phyloP scores from a whole-genome alignment of 2,113 vertebrate genomes.

The Hippocampus barbouri region DNA sequence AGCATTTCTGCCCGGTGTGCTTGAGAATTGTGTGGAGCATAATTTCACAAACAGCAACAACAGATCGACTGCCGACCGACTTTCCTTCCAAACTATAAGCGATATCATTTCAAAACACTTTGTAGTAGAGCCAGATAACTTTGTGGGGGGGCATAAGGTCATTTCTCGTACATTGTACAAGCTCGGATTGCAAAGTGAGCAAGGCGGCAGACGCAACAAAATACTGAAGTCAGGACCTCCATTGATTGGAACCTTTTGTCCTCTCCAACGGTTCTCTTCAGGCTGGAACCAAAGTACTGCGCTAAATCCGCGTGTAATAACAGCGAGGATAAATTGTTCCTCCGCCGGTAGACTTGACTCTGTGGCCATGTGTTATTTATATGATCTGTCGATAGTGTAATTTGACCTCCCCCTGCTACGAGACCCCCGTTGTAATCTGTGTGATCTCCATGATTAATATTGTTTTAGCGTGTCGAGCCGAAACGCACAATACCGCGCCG shows the following conservation, averaged over 20 bases:
- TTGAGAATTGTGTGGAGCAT: background rate
- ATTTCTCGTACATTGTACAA: background rate
- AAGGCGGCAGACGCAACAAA: slow-evolving; percentile 8
- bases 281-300: background rate
- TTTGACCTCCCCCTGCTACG: slow-evolving; percentile 4
- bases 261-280: background rate
- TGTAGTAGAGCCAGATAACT: background rate
- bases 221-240: slow-evolving; percentile 5
- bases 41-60: background rate
- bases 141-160: background rate
- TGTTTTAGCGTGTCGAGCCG: slow-evolving; percentile 9
- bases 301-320: background rate
- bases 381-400: slow-evolving; percentile 12
- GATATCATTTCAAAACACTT: slow-evolving; percentile 1
- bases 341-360: slow-evolving; percentile 2
- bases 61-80: background rate
- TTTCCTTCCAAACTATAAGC: background rate
- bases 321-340: background rate
- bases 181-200: slow-evolving; percentile 7
- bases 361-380: slow-evolving; percentile 5
- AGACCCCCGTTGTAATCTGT: slow-evolving; percentile 14
- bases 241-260: slow-evolving; percentile 1
- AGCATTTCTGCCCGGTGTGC: background rate
- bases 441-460: slow-evolving; percentile 45
- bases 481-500: slow-evolving; percentile 32